Percentiles rank a stretch among this genome's conserved stretches.
These are phyloP conservation scores for Bufotes viridis DNA, from an alignment of 2,797 vertebrate species.

Conservation along the genomic window DNA sequence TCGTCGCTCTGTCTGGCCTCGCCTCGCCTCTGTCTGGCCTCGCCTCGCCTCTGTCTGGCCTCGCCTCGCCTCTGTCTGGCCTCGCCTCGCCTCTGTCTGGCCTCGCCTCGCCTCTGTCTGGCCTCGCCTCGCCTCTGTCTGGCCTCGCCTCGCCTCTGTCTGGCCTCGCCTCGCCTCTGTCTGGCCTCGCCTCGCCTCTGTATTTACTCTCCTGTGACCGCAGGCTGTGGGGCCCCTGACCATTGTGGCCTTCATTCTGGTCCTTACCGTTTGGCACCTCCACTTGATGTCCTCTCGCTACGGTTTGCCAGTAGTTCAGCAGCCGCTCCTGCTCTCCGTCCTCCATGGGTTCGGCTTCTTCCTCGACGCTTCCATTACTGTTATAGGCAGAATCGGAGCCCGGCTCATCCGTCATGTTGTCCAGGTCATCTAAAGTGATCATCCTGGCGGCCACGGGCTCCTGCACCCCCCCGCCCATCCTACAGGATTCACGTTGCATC, in stretches of 20 bases:
- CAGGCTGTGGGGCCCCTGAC: no score
- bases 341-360: constrained; percentile 71
- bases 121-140: no score
- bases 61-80: no score
- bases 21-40: no score
- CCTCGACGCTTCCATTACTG: constrained; percentile 76
- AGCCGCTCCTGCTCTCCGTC: constrained; percentile 76
- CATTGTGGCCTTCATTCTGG: not conserved
- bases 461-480: constrained; percentile 53
- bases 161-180: no score
- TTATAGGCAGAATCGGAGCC: constrained; percentile 74
- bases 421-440: constrained; percentile 88
- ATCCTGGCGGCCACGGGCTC: constrained; percentile 67
- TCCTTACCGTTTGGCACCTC: constrained; percentile 83
- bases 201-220: no score
- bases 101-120: no score
- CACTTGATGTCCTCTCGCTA: constrained; percentile 86
- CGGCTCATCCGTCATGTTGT: constrained; percentile 79
- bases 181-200: no score
- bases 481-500: constrained; percentile 34
- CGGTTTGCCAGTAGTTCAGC: constrained; percentile 87
- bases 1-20: no score
- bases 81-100: no score
- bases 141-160: no score
- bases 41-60: no score